Base-by-base conservation (phyloP, 2,888 invertebrate genomes). In the Eurytoma adleriae region DNA sequence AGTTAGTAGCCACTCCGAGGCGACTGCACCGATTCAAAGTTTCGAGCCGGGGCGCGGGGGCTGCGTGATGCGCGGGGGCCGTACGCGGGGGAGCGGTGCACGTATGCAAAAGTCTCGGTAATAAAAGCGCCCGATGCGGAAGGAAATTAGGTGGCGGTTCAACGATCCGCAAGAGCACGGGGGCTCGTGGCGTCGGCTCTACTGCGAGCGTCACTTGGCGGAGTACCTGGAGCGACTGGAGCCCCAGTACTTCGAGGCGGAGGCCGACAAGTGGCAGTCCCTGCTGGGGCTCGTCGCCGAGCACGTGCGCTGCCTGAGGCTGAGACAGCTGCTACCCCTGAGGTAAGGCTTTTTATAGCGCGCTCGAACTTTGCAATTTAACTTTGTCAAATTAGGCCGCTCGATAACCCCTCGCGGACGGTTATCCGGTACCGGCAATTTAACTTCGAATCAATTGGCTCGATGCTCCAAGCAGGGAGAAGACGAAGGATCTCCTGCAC, bases 401-500 rank as follows among this genome's bases (percentile, higher is more conserved):
- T 61, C 67, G 24, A 24, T 52, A 57, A 12, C 50, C 56, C 14
- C n/a, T 7, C 18, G 24, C 30, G 56, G n/a, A 30, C 12, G 54
- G 27, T 27, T 27, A 57, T 69, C 40, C 7, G 54, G 54, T 14
- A 12, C 54, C 54, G 54, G 16, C 14, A n/a, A 54, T 16, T 40
- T 40, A 40, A 5, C 40, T 1, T 40, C 40, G 40, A 54, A 54
- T 16, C 54, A 54, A 54, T 54, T 54, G 54, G n/a, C n/a, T 54
- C 54, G 5, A 30, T 30, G 10, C n/a, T 2, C 12, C 54, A 54
- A 40, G 64, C 40, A 40, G 7, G 40, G 40, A 40, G 40, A 40
- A 40, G 56, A 20, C 50, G 3, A n/a, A 20, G 2, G 87, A 90
- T 82, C 40, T 40, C 0, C 40, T 40, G 40, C 94, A 95, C 83